These are phyloP conservation scores for Drymodes brunneopygia DNA, from an alignment of 2,113 vertebrate species.

Conservation along the genomic window DNA sequence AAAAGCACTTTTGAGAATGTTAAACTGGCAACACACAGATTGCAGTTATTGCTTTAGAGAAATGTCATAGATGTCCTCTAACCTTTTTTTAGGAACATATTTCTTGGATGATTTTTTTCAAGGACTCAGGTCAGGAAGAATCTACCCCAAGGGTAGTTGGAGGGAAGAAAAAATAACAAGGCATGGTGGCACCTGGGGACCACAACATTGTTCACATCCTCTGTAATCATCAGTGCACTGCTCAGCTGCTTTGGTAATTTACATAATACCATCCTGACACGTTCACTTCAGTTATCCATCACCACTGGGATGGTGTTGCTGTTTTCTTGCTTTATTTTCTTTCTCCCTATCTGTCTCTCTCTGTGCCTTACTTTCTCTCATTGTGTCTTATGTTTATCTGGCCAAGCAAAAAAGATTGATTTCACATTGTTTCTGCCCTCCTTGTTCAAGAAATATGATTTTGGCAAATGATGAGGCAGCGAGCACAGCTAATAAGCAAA, in stretches of 20 bases:
- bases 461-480: constrained; percentile 80
- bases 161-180: constrained; percentile 90
- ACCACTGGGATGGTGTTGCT: constrained; percentile 72
- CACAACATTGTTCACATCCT: constrained; percentile 81
- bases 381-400: constrained; percentile 78
- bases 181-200: constrained; percentile 81
- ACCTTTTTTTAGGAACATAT: constrained; percentile 34
- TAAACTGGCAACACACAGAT: constrained; percentile 38
- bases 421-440: constrained; percentile 78
- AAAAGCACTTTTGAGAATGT: constrained; percentile 37
- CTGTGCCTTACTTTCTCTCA: constrained; percentile 64
- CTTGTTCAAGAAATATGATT: constrained; percentile 85
- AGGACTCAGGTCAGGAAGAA: constrained; percentile 86
- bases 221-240: constrained; percentile 91
- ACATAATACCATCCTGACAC: constrained; percentile 91
- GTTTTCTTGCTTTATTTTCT: constrained; percentile 71
- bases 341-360: constrained; percentile 67
- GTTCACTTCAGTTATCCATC: constrained; percentile 87
- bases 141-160: constrained; percentile 85
- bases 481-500: constrained; percentile 74
- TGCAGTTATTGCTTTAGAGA: constrained; percentile 73
- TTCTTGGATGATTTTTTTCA: constrained; percentile 74
- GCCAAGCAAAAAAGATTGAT: constrained; percentile 83
- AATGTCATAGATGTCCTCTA: constrained; percentile 79
- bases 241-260: constrained; percentile 88